phyloP scores from a whole-genome alignment of 2,113 vertebrate genomes.

The Orientallactaga bullata region DNA sequence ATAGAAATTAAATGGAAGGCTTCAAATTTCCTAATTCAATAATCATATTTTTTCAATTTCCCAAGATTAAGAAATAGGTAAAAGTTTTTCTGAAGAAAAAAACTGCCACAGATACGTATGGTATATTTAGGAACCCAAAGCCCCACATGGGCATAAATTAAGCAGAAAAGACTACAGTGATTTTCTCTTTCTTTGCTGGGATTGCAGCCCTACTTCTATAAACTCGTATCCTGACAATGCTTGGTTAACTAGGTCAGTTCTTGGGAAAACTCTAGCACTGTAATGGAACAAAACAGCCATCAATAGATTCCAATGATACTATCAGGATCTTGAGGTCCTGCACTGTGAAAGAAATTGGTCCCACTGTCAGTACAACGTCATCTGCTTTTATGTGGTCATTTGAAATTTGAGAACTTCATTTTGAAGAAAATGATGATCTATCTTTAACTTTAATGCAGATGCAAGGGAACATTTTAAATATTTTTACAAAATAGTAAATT shows the following conservation, averaged over 20 bases:
- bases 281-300: neutral
- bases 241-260: neutral
- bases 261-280: neutral
- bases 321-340: neutral
- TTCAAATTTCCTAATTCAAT: slow-evolving; percentile 24
- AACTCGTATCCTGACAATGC: too few relatives aligned
- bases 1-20: neutral
- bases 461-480: neutral
- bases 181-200: neutral
- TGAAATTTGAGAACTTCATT: neutral
- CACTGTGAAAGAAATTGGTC: neutral
- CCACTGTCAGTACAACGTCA: neutral
- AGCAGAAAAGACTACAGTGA: neutral
- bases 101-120: neutral
- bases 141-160: neutral
- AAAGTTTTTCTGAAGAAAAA: neutral
- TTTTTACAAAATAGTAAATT: neutral
- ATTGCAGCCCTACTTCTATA: neutral
- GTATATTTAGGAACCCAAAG: neutral
- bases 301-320: neutral
- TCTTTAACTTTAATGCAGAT: neutral
- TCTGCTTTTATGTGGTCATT: neutral
- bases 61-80: neutral
- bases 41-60: neutral
- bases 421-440: neutral